phyloP scores from a whole-genome alignment of 2,797 vertebrate genomes.

The Oreochromis grahami region DNA sequence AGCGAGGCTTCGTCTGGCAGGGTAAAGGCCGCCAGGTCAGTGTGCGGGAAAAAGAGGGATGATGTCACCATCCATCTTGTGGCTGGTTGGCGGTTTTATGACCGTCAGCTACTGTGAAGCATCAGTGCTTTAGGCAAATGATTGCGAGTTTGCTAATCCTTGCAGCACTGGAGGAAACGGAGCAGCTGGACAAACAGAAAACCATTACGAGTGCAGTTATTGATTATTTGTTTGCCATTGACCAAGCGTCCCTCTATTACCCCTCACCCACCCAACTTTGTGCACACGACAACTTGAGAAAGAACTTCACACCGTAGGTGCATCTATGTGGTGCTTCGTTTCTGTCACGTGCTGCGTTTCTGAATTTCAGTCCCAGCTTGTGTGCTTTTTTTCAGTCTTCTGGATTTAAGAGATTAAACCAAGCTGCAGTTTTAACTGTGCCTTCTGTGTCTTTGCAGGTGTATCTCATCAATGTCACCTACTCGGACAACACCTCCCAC shows the following conservation, averaged over 20 bases:
- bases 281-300: not conserved
- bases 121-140: fast-evolving
- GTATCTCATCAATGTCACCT: slow-evolving; percentile 97
- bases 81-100: slow-evolving; percentile 7
- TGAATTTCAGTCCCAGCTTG: not conserved
- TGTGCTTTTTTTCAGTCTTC: fast-evolving
- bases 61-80: slow-evolving; percentile 19
- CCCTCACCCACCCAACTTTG: not conserved
- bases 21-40: slow-evolving; percentile 22
- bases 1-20: not conserved
- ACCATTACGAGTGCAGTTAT: fast-evolving
- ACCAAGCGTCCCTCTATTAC: not conserved
- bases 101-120: not conserved
- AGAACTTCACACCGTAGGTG: fast-evolving
- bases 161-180: too few relatives aligned
- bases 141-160: not conserved
- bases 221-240: not conserved
- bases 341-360: not conserved
- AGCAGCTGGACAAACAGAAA: not conserved
- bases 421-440: not conserved
- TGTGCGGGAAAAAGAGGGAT: slow-evolving; percentile 10
- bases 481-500: slow-evolving; percentile 93
- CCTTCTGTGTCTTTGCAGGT: slow-evolving; percentile 77
- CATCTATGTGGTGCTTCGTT: fast-evolving
- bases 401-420: not conserved